These are phyloP conservation scores for Thaleichthys pacificus DNA, from an alignment of 2,797 vertebrate species.

Conservation along the genomic window DNA sequence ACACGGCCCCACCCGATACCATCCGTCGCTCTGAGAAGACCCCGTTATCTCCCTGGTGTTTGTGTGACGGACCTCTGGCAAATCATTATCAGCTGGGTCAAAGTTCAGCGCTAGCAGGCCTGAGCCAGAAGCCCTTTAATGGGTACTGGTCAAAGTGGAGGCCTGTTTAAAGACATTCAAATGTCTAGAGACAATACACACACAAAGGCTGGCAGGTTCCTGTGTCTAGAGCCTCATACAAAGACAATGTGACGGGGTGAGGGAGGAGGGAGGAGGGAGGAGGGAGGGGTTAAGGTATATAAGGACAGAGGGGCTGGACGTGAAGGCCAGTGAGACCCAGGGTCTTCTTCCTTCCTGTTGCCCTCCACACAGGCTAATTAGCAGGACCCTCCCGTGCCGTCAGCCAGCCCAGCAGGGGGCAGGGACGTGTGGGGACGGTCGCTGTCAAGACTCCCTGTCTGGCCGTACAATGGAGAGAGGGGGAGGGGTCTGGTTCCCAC, in stretches of 20 bases:
- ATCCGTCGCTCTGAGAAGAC: no score
- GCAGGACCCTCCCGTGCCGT: constrained; percentile 65
- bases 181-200: constrained; percentile 65
- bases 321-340: constrained; percentile 58
- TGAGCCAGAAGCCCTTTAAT: constrained; percentile 60
- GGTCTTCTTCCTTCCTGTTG: constrained; percentile 55
- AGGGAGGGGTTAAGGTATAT: constrained; percentile 45
- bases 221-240: no score
- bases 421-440: constrained; percentile 62
- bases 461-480: constrained; percentile 56
- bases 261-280: constrained; percentile 15
- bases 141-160: constrained; percentile 63
- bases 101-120: constrained; percentile 49
- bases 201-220: no score
- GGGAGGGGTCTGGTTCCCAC: constrained; percentile 50
- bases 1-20: no score
- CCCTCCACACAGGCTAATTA: constrained; percentile 73
- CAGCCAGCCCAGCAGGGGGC: constrained; percentile 61
- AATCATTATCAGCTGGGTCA: constrained; percentile 40
- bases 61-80: background rate
- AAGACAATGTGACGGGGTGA: background rate
- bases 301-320: constrained; percentile 34
- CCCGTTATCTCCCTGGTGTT: background rate
- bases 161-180: constrained; percentile 61
- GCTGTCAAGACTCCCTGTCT: constrained; percentile 68